Conservation (phyloP, 2,888 invertebrate genomes). For the Morpho helenor region DNA sequence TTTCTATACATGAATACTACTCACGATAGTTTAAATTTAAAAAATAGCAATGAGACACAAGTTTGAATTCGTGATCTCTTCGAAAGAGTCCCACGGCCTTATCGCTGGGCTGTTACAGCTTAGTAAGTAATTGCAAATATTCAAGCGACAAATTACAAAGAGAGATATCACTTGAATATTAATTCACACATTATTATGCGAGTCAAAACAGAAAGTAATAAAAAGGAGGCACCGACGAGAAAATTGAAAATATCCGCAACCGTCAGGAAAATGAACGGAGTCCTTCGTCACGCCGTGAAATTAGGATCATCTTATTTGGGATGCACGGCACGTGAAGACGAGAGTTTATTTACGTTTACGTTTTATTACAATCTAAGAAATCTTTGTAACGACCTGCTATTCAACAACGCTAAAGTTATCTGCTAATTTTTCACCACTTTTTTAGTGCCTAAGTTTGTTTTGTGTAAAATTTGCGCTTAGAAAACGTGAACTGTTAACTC, state of each 20-base stretch:
- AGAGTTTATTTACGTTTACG: conserved; percentile 71
- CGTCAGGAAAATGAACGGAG: conserved; percentile 70
- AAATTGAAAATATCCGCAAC: conserved; percentile 78
- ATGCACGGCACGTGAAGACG: conserved; percentile 61
- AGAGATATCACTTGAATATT: conserved; percentile 58
- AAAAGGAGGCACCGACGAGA: conserved; percentile 68
- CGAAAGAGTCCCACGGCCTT: too few relatives aligned
- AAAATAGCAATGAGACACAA: too few relatives aligned
- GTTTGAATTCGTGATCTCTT: too few relatives aligned
- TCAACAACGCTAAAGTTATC: neutral
- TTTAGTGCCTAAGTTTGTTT: too few relatives aligned
- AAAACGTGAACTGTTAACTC: too few relatives aligned
- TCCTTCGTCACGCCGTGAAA: conserved; percentile 70
- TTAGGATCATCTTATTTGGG: conserved; percentile 55
- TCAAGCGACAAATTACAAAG: conserved; percentile 15
- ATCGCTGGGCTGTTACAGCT: too few relatives aligned
- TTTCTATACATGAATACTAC: too few relatives aligned
- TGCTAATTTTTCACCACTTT: neutral
- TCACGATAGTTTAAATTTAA: too few relatives aligned
- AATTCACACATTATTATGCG: conserved; percentile 71
- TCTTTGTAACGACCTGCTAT: conserved; percentile 43
- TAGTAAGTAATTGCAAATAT: neutral
- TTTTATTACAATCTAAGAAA: conserved; percentile 46
- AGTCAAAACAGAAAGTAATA: conserved; percentile 74
- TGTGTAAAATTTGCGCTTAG: too few relatives aligned